Evolutionary conservation across 2,113 vertebrate species (phyloP).

Genomic region (Engraulis encrasicolus): DNA sequence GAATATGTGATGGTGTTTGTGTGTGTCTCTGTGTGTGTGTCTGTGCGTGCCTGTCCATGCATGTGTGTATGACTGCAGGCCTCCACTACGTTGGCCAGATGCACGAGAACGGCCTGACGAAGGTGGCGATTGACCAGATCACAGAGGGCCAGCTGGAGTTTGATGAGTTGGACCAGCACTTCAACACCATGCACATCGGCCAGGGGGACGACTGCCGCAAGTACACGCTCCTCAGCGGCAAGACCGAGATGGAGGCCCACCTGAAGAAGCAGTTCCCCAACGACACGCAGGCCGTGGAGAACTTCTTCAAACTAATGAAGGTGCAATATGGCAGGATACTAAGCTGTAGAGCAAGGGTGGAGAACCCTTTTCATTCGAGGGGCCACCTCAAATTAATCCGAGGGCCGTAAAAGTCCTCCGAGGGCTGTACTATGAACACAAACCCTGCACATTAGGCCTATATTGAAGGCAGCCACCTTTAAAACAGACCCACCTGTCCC

Average conservation of each 20-base stretch:
- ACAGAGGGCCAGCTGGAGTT: conserved; percentile 85
- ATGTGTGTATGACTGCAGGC: conserved; percentile 64
- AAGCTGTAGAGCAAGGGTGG: background rate
- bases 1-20: too few relatives aligned
- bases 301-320: conserved; percentile 83
- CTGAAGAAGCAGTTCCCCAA: conserved; percentile 81
- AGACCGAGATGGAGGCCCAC: conserved; percentile 73
- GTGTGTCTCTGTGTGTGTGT: background rate
- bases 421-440: too few relatives aligned
- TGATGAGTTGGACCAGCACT: conserved; percentile 76
- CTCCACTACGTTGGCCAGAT: conserved; percentile 87
- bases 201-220: conserved; percentile 56
- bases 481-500: too few relatives aligned
- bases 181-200: conserved; percentile 79
- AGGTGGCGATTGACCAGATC: conserved; percentile 82
- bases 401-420: too few relatives aligned
- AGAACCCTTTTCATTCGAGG: background rate
- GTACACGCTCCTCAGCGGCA: conserved; percentile 76
- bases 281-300: conserved; percentile 75
- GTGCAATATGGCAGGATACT: conserved; percentile 51
- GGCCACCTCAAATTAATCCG: background rate
- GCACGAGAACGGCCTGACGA: conserved; percentile 79
- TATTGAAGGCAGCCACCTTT: too few relatives aligned
- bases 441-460: too few relatives aligned
- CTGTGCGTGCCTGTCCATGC: too few relatives aligned